Base-by-base conservation (phyloP, 2,888 invertebrate species). In the Ophioninae sp. region DNA sequence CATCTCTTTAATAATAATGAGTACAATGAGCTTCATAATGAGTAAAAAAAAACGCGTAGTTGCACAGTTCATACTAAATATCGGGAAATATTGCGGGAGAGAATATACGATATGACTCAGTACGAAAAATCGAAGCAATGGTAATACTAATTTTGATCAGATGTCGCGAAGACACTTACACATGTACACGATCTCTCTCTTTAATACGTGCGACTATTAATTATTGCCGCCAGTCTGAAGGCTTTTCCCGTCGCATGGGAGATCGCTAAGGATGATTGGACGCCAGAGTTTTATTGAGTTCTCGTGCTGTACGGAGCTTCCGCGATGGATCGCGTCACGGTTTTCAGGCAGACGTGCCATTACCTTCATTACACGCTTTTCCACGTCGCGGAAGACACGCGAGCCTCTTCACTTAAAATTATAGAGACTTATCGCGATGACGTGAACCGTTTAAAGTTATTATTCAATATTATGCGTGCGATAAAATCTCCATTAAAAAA, bases 221-320 rank as follows among this genome's bases (percentile, higher is more conserved):
- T 59, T 59, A 59, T 59, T 8, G 17, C 6, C 8, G 7, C 59
- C 20, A 59, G 59, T 20, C 20, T 22, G 20, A 59, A 59, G 22
- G 9, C 20, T 59, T 59, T n/a, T 59, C 20, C 59, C 20, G 22
- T 59, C 20, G 22, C 20, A 3, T 22, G 59, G 22, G 20, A 17
- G 22, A 59, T 22, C 59, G 59, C 20, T 22, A 2, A 30, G 30
- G 30, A 30, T 30, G 30, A 30, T 30, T 30, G 30, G 30, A 30
- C 30, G 30, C 30, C 1, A 30, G 30, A 30, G 30, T 30, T 30
- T 30, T 30, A 22, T 59, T 59, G 59, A 59, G 41, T 77, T 68
- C 68, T 68, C 58, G 68, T 30, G 68, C 30, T 58, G 77, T 61
- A 51, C n/a, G 44, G 79, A 79, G 72, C 64, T 79, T 79, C 67